Base-by-base conservation (phyloP, 2,888 invertebrate species). In the Cephus pygmeus region DNA sequence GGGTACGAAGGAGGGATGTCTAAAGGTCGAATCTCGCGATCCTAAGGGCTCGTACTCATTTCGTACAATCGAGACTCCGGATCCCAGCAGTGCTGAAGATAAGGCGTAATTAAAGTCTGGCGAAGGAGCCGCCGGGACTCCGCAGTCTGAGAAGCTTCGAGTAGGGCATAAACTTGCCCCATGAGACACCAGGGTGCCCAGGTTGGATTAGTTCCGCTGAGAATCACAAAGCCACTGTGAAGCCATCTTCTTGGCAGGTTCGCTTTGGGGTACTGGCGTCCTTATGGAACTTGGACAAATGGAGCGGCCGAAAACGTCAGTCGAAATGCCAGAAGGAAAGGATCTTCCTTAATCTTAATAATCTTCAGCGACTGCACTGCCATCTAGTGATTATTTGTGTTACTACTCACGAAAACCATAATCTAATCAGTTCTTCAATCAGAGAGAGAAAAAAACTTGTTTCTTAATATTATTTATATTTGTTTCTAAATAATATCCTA, bases 281-380 rank as follows among this genome's bases (percentile, higher is more conserved):
- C 75, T 79, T 74, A 78, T 76, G 76, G 73, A 71, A 71, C 11
- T n/a, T 31, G 56, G 56, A 23, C 1, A 56, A 23, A 23, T 56
- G 56, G 23, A 56, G 23, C 23, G 1, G 6, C 6, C 23, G 15
- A 40, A 23, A 40, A 40, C 40, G 23, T 40, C 15, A 40, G 23
- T 6, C 23, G 23, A 23, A 56, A 56, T 56, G 9, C 9, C 71
- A 34, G 33, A 34, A 71, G 23, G 71, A 71, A 79, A 78, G 84
- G 83, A 86, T 84, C 81, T 83, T 83, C 80, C 82, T 85, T 88
- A 86, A 87, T 88, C 86, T 87, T 84, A 85, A 84, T 87, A 85
- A 88, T 87, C 84, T 87, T 84, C 83, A 80, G 75, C 80, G 84
- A 82, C 84, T 86, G 83, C 76, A 75, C 15, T 56, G 78, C 71